Percentiles rank a stretch among this genome's conserved stretches.
Evolutionary conservation across 1,140 invertebrate species (phyloP).

Genomic region (Brachionus asplanchnoidis): DNA sequence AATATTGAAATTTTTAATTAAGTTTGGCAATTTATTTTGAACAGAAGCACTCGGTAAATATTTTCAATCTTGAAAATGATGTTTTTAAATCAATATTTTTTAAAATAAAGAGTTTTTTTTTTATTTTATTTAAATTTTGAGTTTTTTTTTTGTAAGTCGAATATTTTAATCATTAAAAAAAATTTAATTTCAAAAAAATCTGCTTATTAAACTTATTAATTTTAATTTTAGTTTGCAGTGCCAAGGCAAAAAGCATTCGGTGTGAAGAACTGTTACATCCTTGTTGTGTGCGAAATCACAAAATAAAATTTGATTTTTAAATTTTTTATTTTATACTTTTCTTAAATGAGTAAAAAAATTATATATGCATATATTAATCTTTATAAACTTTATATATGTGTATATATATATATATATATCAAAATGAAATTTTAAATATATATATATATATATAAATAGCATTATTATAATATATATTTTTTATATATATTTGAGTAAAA

Average conservation of each 20-base stretch:
- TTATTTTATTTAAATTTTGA: too few species aligned
- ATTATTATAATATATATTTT: background rate
- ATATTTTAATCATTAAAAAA: too few species aligned
- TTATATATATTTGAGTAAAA: background rate
- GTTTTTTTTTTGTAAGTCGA: too few species aligned
- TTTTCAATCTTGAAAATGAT: too few species aligned
- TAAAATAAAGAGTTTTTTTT: too few species aligned
- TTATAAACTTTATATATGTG: background rate
- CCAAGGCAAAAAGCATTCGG: background rate
- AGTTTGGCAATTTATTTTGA: background rate
- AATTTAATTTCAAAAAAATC: too few species aligned
- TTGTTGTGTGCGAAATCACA: slow-evolving; percentile 31
- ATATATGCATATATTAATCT: slow-evolving; percentile 30
- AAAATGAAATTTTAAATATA: background rate
- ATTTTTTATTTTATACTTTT: slow-evolving; percentile 36
- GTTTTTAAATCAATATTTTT: too few species aligned
- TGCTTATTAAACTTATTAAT: too few species aligned
- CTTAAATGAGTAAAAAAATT: background rate
- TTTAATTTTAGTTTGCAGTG: background rate
- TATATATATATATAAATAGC: slow-evolving; percentile 1
- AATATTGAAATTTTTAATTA: background rate
- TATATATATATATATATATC: slow-evolving; percentile 30
- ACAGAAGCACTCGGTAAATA: too few species aligned
- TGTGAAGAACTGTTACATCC: slow-evolving; percentile 30
- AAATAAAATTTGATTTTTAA: slow-evolving; percentile 26